A percentile compares a stretch with the other conserved stretches of the same genome.
Evolutionary conservation across 2,888 invertebrate species (phyloP).

Genomic region (Plagodis pulveraria): DNA sequence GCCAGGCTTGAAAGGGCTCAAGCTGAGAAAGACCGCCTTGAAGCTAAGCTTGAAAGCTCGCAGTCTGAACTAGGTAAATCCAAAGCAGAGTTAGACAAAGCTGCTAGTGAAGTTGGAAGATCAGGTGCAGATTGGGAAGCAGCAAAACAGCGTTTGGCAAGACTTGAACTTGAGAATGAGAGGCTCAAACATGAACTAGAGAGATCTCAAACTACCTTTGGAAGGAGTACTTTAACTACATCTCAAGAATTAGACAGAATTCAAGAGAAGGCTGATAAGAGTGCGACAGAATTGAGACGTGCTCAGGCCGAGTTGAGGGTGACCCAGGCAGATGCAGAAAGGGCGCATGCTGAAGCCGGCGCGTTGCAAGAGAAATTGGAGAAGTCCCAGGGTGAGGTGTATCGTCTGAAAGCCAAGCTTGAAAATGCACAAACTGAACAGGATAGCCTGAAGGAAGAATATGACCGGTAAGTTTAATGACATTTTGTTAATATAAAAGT

Average conservation of each 20-base stretch:
- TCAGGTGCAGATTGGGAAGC: constrained; percentile 96
- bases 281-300: constrained; percentile 92
- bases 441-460: constrained; percentile 96
- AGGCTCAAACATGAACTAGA: constrained; percentile 94
- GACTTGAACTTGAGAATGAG: constrained; percentile 96
- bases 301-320: constrained; percentile 96
- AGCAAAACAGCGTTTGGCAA: constrained; percentile 92
- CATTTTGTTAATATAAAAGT: too few relatives aligned
- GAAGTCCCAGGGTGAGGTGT: constrained; percentile 97
- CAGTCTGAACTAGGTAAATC: constrained; percentile 97
- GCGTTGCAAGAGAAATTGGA: constrained; percentile 96
- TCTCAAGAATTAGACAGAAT: constrained; percentile 93
- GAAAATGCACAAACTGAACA: constrained; percentile 98
- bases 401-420: constrained; percentile 95
- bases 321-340: constrained; percentile 95
- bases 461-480: constrained; percentile 86
- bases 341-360: constrained; percentile 92
- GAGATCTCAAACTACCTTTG: constrained; percentile 92
- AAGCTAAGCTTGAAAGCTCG: constrained; percentile 95
- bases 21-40: constrained; percentile 95
- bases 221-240: constrained; percentile 92
- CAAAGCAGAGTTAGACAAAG: constrained; percentile 96
- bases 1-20: constrained; percentile 95
- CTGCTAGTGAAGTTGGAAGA: constrained; percentile 94
- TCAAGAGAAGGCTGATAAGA: constrained; percentile 94